Evolutionary conservation across 2,113 vertebrate species (phyloP), one percentile per base, ranked within the genome.

Genomic region (Passerina amoena): DNA sequence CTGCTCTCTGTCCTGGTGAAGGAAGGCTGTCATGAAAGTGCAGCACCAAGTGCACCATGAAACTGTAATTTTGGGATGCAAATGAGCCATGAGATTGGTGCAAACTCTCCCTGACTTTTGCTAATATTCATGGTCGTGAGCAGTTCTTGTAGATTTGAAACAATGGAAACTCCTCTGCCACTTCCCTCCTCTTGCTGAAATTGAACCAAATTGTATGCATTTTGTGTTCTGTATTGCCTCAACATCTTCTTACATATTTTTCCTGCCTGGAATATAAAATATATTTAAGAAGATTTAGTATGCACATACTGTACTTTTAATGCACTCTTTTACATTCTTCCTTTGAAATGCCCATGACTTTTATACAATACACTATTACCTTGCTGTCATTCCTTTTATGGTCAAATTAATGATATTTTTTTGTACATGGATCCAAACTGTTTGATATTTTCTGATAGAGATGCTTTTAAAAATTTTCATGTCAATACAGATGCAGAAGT

Each of bases 351-450:
- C 17, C 6, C 20, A 11, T 75, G 63, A 30, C 66, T 92, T 95
- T 90, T 82, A 91, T 87, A 72, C 65, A 94, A 66, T 44, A 45
- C 17, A 61, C n/a, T 64, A 33, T 61, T 92, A 71, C 42, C 30
- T 90, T 63, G 25, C 45, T 92, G 70, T 71, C 66, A 77, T 90
- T 92, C 35, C 20, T 35, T 82, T 86, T 40, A 40, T 88, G 71
- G 78, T 91, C 69, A 90, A 89, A 95, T 50, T 93, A 87, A 44
- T 80, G 77, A 61, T n/a, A 30, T 59, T 83, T 92, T 92, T 89
- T 93, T 69, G 30, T 56, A 75, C 11, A 53, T 47, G 23, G 13
- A 78, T 86, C 65, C 70, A 71, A 90, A 76, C 45, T 88, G n/a
- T 68, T 66, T 87, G 30, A 59, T 93, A 37, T 57, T 87, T 11